Evolutionary conservation across 2,797 vertebrate species (phyloP), one percentile per base, ranked within the genome.

Genomic region (Eptatretus atami): DNA sequence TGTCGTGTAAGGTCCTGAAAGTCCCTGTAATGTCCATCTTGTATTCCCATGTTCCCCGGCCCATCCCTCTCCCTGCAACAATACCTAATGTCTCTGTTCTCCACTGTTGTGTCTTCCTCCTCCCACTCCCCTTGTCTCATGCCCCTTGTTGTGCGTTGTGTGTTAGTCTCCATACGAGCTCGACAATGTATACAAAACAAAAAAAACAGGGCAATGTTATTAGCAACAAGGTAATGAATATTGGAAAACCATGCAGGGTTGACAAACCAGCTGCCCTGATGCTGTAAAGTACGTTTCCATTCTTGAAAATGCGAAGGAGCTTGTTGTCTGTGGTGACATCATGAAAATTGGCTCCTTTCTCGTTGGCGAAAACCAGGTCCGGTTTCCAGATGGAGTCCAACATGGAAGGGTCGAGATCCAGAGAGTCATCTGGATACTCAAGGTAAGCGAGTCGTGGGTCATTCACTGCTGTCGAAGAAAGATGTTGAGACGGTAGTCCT

Each of bases 261-360:
- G 31, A 44, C 6, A 44, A 44, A 44, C 31, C 31, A 44, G 31
- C 73, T 77, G 69, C 94, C 90, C 87, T 78, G 77, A 93, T 95
- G 72, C 86, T 94, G 75, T 95, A 95, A 65, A 98, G 83, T 64
- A 98, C 90, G 0, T 98, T 92, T 66, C 90, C 90, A 0, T 83
- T 95, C 69, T 85, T 81, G 53, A 85, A 90, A 73, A 98, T 98
- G 67, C 88, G 77, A 52, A 96, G 77, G 69, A 96, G 75, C 71
- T 95, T 96, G 79, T 96, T 96, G 78, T 96, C 90, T 0, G 88
- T 95, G 67, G 90, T 98, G 64, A 98, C 86, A 77, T 95, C 90
- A 0, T 98, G 90, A 73, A 98, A 98, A 71, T 98, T 90, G 65
- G 90, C 90, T 11, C 88, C 88, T 68, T 98, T 98, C 75, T 95